phyloP scores from a whole-genome alignment of 2,888 invertebrate species.

The Epistrophella euchroma region DNA sequence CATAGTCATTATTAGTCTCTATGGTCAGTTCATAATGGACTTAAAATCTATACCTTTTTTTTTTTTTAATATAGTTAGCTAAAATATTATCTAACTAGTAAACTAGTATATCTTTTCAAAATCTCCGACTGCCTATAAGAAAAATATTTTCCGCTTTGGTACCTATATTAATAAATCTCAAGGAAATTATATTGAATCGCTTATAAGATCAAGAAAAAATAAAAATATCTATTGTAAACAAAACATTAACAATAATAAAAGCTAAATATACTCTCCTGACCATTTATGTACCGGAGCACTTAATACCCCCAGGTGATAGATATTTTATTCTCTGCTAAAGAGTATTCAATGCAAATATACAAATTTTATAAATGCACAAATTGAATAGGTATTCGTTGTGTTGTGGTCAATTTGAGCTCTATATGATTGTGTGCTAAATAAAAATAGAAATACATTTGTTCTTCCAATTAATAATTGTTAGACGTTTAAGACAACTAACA shows the following conservation, averaged over 20 bases:
- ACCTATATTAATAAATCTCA: background rate
- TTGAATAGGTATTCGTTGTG: conserved; percentile 20
- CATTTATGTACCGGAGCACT: conserved; percentile 71
- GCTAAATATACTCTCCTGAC: conserved; percentile 61
- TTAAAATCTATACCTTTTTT: too few relatives aligned
- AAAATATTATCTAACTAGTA: too few relatives aligned
- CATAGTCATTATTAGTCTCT: too few relatives aligned
- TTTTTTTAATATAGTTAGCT: too few relatives aligned
- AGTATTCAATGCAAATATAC: conserved; percentile 3
- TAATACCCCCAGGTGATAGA: conserved; percentile 72
- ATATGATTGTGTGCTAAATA: conserved; percentile 49
- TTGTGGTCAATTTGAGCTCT: conserved; percentile 57
- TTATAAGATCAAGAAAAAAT: background rate
- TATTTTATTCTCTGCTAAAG: background rate
- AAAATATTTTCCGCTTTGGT: background rate
- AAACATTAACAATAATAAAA: conserved; percentile 44
- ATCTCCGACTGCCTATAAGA: too few relatives aligned
- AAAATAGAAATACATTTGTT: conserved; percentile 68
- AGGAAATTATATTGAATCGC: background rate
- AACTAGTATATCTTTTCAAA: too few relatives aligned
- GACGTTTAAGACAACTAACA: conserved; percentile 62
- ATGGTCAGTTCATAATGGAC: too few relatives aligned
- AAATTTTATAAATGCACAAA: conserved; percentile 10
- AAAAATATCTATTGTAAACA: conserved; percentile 8
- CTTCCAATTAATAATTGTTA: conserved; percentile 72